Base-by-base conservation (phyloP, 2,797 vertebrate genomes). In the Clarias pachynema region DNA sequence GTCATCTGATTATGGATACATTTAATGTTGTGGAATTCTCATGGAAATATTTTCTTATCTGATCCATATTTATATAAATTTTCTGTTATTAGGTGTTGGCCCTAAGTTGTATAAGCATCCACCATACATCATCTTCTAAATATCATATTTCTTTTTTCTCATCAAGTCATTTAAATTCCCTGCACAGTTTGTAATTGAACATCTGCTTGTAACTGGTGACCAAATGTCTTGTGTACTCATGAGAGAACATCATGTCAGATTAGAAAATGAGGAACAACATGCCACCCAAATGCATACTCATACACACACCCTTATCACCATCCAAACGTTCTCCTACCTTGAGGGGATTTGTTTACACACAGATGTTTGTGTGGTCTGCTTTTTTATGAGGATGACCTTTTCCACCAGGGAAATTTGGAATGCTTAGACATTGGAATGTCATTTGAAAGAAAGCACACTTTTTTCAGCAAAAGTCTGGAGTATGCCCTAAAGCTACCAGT, bases 161-260 rank as follows among this genome's bases (percentile, higher is more conserved):
- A 89, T 91, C 89, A 86, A 82, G 90, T 89, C 87, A 62, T 59
- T 31, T 85, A 62, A 60, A 53, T 63, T 85, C 70, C 69, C 77
- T 81, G 56, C 44, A 90, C 83, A 89, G 89, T 90, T 94, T 93
- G 81, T 94, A 94, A 95, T 92, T 92, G 92, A 95, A 94, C 94
- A 95, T 94, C 94, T 94, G 94, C 89, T 93, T 88, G 87, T 92
- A 89, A 89, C 91, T 91, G 86, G 81, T 81, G 86, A 62, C 83
- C 86, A 81, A 84, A 85, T 89, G 89, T 22, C 66, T 73, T 86
- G 89, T 89, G 90, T 88, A 89, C 83, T 84, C 85, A 5, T 85
- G 31, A 78, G 78, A 83, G 73, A 85, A 82, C 83, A 85, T 82
- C 65, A 82, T 84, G 68, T 37, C 15, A 63, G 62, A 70, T 56